phyloP scores from a whole-genome alignment of 2,797 vertebrate genomes.

The Pteronotus mesoamericanus region DNA sequence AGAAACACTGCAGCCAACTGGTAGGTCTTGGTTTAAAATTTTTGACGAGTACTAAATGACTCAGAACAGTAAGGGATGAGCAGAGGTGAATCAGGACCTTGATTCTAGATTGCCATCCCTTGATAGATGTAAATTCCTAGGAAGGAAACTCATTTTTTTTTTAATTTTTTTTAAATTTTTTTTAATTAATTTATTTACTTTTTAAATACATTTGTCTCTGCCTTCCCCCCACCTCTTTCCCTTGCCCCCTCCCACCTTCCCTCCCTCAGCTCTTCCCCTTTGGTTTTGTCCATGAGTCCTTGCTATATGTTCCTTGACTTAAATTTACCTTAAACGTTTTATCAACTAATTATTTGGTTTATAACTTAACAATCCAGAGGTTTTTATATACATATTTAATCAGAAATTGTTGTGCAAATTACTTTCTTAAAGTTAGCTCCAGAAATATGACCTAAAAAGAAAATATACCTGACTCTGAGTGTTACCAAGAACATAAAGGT shows the following conservation, averaged over 20 bases:
- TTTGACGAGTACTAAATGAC: not conserved
- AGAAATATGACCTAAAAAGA: not conserved
- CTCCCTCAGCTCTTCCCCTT: too few species aligned
- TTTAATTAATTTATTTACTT: too few species aligned
- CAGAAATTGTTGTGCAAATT: not conserved
- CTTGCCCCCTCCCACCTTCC: too few species aligned
- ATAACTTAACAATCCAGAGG: not conserved
- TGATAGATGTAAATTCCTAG: not conserved
- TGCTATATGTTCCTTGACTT: too few species aligned
- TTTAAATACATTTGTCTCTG: too few species aligned
- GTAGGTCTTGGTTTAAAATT: not conserved
- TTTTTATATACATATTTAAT: not conserved
- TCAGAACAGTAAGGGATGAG: not conserved
- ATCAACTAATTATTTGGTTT: not conserved
- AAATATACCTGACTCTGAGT: not conserved
- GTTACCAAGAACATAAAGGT: not conserved
- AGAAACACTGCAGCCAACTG: not conserved
- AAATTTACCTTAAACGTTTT: not conserved
- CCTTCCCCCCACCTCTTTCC: too few species aligned
- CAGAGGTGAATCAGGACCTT: not conserved
- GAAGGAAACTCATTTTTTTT: not conserved
- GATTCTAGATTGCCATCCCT: not conserved
- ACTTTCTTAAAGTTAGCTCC: not conserved
- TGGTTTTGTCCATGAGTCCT: too few species aligned
- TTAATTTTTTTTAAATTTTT: too few species aligned